Percentiles rank a stretch among this genome's conserved stretches.
Conservation (phyloP, 2,797 vertebrate genomes). For the Smutsia temminckii region DNA sequence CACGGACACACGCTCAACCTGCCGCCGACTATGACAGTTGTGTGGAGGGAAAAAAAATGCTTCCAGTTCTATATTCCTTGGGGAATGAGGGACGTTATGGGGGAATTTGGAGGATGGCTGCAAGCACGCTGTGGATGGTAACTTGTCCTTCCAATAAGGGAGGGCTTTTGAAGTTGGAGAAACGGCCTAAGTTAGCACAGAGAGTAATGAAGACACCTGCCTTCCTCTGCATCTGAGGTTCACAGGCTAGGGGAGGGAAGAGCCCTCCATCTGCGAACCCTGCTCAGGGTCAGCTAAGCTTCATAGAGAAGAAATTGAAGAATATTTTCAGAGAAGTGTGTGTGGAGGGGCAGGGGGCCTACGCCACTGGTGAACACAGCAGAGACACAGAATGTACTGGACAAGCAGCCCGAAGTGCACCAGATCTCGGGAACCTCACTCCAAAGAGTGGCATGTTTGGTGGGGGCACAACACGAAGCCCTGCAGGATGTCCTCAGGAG, state of each 20-base stretch:
- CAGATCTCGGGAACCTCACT: not conserved
- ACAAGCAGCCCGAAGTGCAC: no score
- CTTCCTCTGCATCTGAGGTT: not conserved
- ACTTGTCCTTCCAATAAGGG: not conserved
- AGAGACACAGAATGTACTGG: not conserved
- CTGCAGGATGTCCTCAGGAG: not conserved
- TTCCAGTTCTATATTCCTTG: no score
- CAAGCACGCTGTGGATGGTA: not conserved
- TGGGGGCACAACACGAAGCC: not conserved
- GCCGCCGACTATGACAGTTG: not conserved
- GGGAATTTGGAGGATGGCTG: not conserved
- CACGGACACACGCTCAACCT: fast-evolving
- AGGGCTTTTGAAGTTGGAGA: not conserved
- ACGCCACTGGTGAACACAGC: fast-evolving
- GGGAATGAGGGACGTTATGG: not conserved
- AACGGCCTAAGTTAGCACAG: not conserved
- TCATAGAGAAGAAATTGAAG: not conserved
- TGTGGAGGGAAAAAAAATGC: not conserved
- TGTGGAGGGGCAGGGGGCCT: fast-evolving
- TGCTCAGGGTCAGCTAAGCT: not conserved
- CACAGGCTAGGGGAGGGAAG: no score
- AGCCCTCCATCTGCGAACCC: not conserved
- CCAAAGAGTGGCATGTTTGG: not conserved
- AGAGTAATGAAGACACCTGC: not conserved
- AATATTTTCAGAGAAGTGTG: not conserved